Evolutionary conservation across 2,888 invertebrate species (phyloP).

Genomic region (Ormyrus rosae): DNA sequence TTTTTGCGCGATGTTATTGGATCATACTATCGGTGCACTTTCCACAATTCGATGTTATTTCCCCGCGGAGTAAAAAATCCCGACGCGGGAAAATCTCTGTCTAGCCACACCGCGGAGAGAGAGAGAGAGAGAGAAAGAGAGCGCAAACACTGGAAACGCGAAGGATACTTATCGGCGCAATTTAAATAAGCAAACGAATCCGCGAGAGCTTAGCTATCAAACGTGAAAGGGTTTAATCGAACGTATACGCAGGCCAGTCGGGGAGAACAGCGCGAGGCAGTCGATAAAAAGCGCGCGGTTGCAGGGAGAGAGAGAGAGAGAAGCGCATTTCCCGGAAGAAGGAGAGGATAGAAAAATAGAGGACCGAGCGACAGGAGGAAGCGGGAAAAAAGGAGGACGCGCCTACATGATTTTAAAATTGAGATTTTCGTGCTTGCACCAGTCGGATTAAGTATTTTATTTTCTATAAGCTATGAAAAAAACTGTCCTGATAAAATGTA

Average conservation of each 20-base stretch:
- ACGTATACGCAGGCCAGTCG: not conserved
- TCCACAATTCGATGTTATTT: constrained; percentile 46
- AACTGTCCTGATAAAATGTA: too few relatives aligned
- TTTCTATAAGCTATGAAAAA: too few relatives aligned
- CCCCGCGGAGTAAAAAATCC: constrained; percentile 32
- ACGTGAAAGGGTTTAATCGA: constrained; percentile 44
- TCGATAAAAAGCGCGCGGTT: not conserved
- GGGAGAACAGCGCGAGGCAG: not conserved
- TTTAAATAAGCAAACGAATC: constrained; percentile 49
- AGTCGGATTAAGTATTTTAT: too few relatives aligned
- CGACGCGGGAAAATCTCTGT: not conserved
- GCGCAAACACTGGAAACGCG: not conserved
- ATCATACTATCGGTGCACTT: constrained; percentile 43
- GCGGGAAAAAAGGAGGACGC: not conserved
- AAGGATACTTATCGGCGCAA: constrained; percentile 41
- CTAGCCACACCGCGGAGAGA: not conserved
- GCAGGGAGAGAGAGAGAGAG: not conserved
- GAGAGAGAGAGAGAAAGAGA: not conserved
- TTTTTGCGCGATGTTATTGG: constrained; percentile 44
- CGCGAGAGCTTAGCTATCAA: constrained; percentile 30
- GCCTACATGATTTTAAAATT: not conserved
- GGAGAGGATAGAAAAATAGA: not conserved
- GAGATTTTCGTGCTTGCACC: not conserved
- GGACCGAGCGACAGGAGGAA: not conserved
- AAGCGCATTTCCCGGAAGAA: not conserved